A percentile compares a stretch with the other conserved stretches of the same genome.
Evolutionary conservation across 2,797 vertebrate species (phyloP).

Genomic region (Pipistrellus nathusii): DNA sequence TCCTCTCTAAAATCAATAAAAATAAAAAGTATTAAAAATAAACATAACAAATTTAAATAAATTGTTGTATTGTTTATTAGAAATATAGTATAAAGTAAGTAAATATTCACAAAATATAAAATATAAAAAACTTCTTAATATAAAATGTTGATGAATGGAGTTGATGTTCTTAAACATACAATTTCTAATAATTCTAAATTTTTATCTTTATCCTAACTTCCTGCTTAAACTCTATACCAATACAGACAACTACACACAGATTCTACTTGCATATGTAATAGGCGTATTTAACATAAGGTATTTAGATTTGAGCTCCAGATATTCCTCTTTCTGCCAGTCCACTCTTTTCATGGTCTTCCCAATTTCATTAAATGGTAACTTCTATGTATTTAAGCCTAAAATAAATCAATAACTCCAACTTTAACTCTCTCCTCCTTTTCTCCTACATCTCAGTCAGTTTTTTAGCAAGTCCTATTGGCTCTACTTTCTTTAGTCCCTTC

Average conservation of each 20-base stretch:
- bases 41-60: neutral
- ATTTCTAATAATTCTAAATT: conserved; percentile 34
- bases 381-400: neutral
- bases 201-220: neutral
- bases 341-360: neutral
- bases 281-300: neutral
- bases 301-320: neutral
- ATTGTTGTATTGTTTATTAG: neutral
- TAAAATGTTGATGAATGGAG: neutral
- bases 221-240: neutral
- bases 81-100: neutral
- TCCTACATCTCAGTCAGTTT: neutral
- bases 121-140: neutral
- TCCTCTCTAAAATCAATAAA: too few relatives aligned
- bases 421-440: neutral
- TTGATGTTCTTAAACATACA: neutral
- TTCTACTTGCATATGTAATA: neutral
- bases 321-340: neutral
- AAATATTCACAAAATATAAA: neutral
- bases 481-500: neutral
- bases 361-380: neutral
- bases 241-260: neutral
- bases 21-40: neutral
- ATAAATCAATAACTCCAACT: neutral
- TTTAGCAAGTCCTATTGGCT: neutral